Conservation (phyloP, 2,797 vertebrate species). For the Synanceia verrucosa region DNA sequence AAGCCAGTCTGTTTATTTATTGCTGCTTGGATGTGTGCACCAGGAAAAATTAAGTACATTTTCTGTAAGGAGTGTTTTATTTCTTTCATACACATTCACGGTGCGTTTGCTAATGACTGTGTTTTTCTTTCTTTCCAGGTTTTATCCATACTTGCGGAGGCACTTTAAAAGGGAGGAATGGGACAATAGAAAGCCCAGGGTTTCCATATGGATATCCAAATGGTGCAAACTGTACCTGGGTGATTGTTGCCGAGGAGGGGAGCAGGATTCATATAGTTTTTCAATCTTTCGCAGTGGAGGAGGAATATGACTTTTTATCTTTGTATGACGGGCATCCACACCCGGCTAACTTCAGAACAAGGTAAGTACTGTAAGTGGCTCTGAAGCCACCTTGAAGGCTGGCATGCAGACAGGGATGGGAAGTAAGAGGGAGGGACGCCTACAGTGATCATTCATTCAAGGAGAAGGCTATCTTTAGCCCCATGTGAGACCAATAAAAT, state of each 20-base stretch:
- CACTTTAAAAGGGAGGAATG: constrained; percentile 97
- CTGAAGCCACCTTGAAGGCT: constrained; percentile 38
- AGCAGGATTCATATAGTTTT: constrained; percentile 99
- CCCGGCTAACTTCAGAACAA: constrained; percentile 95
- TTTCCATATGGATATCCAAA: constrained; percentile 99
- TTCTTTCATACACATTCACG: not conserved
- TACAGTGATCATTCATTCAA: constrained; percentile 50
- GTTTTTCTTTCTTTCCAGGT: constrained; percentile 79
- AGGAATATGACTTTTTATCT: constrained; percentile 99
- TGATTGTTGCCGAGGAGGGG: constrained; percentile 94
- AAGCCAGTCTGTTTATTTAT: constrained; percentile 28
- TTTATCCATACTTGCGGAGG: constrained; percentile 99
- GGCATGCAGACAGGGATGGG: constrained; percentile 16
- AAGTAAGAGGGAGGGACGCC: constrained; percentile 22
- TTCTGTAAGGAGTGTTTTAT: not conserved
- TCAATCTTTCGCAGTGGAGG: constrained; percentile 98
- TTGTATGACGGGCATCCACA: constrained; percentile 98
- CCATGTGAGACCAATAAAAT: too few relatives aligned
- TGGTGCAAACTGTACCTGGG: constrained; percentile 99
- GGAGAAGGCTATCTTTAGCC: too few relatives aligned
- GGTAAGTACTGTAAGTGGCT: constrained; percentile 82
- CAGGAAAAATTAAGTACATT: constrained; percentile 1
- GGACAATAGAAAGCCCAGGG: constrained; percentile 98
- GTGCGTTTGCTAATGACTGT: constrained; percentile 19
- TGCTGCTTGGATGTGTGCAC: constrained; percentile 21